Percentiles rank a stretch among this genome's conserved stretches.
These are phyloP conservation scores for Lamellibrachia luymesi DNA, from an alignment of 1,140 invertebrate species.

Conservation along the genomic window DNA sequence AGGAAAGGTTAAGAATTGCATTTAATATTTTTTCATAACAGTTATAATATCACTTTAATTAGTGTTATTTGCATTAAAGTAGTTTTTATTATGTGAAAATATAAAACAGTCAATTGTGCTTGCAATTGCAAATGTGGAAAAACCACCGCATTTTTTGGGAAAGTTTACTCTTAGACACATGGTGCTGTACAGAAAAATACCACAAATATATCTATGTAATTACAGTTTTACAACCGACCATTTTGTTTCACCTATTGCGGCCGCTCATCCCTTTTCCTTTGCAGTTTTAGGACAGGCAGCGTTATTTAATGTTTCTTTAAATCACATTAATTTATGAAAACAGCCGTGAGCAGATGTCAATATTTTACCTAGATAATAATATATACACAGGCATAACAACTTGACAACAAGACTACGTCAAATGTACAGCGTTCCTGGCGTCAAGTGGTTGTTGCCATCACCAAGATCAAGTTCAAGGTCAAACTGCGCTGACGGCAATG, in stretches of 20 bases:
- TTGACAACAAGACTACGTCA: conserved; percentile 24
- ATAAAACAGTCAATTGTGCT: background rate
- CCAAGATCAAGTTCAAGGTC: conserved; percentile 73
- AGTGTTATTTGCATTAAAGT: background rate
- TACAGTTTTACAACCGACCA: background rate
- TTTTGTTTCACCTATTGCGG: background rate
- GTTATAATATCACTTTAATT: background rate
- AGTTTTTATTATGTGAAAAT: background rate
- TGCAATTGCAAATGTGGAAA: background rate
- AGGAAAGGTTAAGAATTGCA: background rate
- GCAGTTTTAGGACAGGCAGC: too few relatives aligned
- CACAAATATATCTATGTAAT: background rate
- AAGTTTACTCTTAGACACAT: background rate
- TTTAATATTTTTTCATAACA: background rate
- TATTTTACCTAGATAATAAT: background rate
- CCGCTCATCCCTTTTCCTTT: too few relatives aligned
- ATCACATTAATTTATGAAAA: background rate
- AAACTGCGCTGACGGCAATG: background rate
- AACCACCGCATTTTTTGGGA: background rate
- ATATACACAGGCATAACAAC: background rate
- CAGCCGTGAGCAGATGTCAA: background rate
- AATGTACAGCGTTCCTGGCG: conserved; percentile 46
- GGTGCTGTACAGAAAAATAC: background rate
- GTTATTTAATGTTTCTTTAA: background rate
- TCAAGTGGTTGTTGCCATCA: conserved; percentile 56